Evolutionary conservation across 2,113 vertebrate genomes (phyloP).

Genomic region (Strigops habroptila): DNA sequence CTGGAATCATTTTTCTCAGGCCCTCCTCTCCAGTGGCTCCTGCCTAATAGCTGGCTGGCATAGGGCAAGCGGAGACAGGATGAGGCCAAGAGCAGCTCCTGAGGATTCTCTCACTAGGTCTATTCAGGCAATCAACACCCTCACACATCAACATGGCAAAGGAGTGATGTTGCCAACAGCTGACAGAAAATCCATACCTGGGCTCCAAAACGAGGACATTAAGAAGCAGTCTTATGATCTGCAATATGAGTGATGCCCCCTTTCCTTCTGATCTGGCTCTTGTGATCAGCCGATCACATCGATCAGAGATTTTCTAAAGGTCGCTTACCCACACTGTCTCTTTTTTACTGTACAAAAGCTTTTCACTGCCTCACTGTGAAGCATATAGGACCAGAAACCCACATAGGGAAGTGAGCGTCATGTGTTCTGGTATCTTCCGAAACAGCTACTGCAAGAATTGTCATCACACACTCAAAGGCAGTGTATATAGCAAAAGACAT

Average conservation of each 20-base stretch:
- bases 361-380: neutral
- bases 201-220: neutral
- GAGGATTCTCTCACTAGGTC: neutral
- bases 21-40: neutral
- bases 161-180: accelerated
- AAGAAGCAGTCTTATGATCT: neutral
- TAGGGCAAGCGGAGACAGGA: neutral
- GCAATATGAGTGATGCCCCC: neutral
- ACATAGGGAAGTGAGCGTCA: neutral
- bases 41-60: neutral
- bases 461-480: neutral
- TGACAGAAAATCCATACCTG: neutral
- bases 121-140: neutral
- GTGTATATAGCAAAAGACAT: neutral
- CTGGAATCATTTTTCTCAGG: neutral
- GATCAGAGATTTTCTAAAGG: neutral
- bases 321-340: neutral
- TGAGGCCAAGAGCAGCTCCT: neutral
- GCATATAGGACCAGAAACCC: neutral
- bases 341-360: neutral
- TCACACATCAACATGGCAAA: neutral
- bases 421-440: neutral
- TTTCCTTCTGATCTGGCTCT: neutral
- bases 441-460: neutral
- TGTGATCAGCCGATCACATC: neutral